Conservation (phyloP, 2,797 vertebrate species). For the Anomalospiza imberbis region DNA sequence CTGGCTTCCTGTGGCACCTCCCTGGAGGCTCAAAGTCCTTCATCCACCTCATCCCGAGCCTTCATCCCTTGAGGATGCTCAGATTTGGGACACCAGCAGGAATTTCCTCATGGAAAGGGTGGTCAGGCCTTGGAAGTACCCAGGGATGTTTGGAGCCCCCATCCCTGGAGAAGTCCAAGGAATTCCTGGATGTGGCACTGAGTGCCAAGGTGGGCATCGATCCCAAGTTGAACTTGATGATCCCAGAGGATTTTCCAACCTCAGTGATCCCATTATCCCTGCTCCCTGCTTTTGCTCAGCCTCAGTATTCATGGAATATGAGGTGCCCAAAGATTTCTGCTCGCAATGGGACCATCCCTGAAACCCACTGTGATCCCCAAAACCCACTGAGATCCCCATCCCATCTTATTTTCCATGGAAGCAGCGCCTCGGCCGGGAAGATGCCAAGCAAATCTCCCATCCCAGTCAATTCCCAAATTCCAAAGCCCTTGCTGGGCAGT, state of each 20-base stretch:
- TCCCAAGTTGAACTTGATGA: rapidly evolving
- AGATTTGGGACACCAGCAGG: not conserved
- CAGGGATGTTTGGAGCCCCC: rapidly evolving
- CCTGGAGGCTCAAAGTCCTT: not conserved
- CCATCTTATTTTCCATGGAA: not conserved
- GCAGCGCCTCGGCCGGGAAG: rapidly evolving
- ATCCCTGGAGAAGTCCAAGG: not conserved
- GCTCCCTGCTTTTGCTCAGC: not conserved
- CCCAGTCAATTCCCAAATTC: not conserved
- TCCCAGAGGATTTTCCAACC: not conserved
- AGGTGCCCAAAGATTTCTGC: not conserved
- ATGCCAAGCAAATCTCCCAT: not conserved
- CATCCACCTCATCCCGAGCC: rapidly evolving
- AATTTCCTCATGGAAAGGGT: not conserved
- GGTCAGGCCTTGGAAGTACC: rapidly evolving
- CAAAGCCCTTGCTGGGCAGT: not conserved
- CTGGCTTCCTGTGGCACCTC: not conserved
- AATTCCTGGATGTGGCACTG: not conserved
- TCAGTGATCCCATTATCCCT: not conserved
- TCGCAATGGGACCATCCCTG: not conserved
- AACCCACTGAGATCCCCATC: not conserved
- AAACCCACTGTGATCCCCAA: not conserved
- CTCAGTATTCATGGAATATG: rapidly evolving
- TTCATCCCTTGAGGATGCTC: not conserved
- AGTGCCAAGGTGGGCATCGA: rapidly evolving